Evolutionary conservation across 1,140 invertebrate genomes (phyloP), one percentile per base, ranked within the genome.

Genomic region (Cotesia vestalis): DNA sequence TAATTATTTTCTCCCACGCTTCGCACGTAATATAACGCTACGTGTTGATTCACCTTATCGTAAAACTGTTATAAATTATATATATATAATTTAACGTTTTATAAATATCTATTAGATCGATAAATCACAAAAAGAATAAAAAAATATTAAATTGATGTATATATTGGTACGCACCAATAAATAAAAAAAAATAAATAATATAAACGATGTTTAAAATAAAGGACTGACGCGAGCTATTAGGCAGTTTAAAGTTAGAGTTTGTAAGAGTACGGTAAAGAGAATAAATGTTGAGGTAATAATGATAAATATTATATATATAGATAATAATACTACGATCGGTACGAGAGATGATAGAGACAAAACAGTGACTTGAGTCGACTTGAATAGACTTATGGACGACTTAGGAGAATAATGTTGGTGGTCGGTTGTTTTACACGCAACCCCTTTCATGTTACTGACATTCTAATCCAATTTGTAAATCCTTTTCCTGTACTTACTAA

Each of bases 391-490:
- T 81, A 78, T 73, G 73, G 51, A 36, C 57, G 74, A 79, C 78
- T 78, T 77, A 74, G 77, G 34, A 57, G 38, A 46, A 57, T 27
- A 27, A 27, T 75, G 74, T 73, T 36, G 12, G 52, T 40, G 40
- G 75, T 63, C 75, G 76, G 72, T 80, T 79, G 78, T 80, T 80
- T 81, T 80, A 81, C 80, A 81, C 74, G 75, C 76, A 69, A 59
- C 75, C 76, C 72, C 75, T 12, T 62, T 76, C 17, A 57, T 75
- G 75, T 64, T 74, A 71, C 74, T 71, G 14, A 76, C 66, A 70
- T 75, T 75, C 68, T 82, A 83, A 83, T 82, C 79, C 81, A 83
- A 82, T 83, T 83, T 80, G 78, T 78, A 79, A 81, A 82, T 81
- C 79, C 78, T 75, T 66, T 53, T 67, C 34, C 51, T 53, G 51